phyloP scores from a whole-genome alignment of 2,888 invertebrate genomes.

The Orthosia gothica region DNA sequence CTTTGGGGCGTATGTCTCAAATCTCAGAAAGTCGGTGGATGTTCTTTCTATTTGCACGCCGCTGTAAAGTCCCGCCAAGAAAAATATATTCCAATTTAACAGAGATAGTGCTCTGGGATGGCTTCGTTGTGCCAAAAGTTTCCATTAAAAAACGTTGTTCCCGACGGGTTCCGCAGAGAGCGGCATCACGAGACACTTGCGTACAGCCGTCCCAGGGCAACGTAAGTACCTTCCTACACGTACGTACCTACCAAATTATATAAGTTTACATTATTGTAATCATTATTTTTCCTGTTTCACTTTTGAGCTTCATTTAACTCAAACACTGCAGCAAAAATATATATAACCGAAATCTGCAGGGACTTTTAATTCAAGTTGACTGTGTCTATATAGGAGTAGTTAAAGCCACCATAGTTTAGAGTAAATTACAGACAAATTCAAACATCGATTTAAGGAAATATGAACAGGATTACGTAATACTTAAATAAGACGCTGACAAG shows the following conservation, averaged over 20 bases:
- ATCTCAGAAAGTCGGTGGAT: conserved; percentile 77
- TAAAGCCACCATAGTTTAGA: no score
- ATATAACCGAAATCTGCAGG: not conserved
- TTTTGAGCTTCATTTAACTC: conserved; percentile 33
- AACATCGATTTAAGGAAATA: no score
- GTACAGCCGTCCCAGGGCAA: conserved; percentile 53
- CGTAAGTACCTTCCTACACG: conserved; percentile 23
- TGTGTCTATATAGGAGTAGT: no score
- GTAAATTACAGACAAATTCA: no score
- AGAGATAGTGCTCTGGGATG: conserved; percentile 71
- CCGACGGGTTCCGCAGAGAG: conserved; percentile 50
- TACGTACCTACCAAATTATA: conserved; percentile 14
- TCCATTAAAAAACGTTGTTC: conserved; percentile 68
- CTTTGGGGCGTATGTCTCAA: conserved; percentile 80
- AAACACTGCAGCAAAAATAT: conserved; percentile 13
- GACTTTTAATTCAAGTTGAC: not conserved
- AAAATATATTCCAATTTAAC: conserved; percentile 81
- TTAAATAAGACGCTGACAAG: no score
- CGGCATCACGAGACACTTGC: conserved; percentile 55
- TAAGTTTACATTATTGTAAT: conserved; percentile 50
- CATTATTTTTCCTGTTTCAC: conserved; percentile 38
- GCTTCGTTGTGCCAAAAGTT: conserved; percentile 74
- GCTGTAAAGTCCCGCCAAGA: conserved; percentile 71
- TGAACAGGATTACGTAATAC: no score
- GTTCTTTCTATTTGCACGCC: conserved; percentile 77